Conservation (phyloP, 2,797 vertebrate genomes). For the Leuciscus waleckii region DNA sequence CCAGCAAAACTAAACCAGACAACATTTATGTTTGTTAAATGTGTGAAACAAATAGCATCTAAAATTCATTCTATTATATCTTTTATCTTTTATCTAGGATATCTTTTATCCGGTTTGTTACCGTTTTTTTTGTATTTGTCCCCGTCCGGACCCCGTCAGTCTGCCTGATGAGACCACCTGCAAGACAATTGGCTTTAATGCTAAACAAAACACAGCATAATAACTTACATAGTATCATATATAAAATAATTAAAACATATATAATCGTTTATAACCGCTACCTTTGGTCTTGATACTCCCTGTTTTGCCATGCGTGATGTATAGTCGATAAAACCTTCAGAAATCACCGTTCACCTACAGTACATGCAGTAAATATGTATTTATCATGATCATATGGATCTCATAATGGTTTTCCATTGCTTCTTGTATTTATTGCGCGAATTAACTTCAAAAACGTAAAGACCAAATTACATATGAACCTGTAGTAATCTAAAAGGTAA, state of each 20-base stretch:
- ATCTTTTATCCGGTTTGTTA: slow-evolving; percentile 66
- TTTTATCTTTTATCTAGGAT: not conserved
- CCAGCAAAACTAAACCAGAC: slow-evolving; percentile 67
- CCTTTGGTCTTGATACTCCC: slow-evolving; percentile 57
- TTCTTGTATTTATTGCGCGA: not conserved
- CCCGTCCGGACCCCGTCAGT: slow-evolving; percentile 71
- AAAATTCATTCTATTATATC: not conserved
- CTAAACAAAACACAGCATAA: not conserved
- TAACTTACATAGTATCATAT: not conserved
- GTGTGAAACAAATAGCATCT: not conserved
- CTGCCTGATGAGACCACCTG: slow-evolving; percentile 87
- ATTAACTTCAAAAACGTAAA: not conserved
- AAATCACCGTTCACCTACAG: not conserved
- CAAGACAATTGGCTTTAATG: not conserved
- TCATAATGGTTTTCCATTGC: not conserved
- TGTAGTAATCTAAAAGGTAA: not conserved
- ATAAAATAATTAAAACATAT: not conserved
- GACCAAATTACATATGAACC: not conserved
- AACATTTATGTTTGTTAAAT: not conserved
- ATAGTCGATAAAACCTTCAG: not conserved
- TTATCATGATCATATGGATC: not conserved
- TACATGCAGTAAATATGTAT: not conserved
- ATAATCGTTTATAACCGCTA: slow-evolving; percentile 7
- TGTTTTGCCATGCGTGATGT: slow-evolving; percentile 57
- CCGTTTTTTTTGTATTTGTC: slow-evolving; percentile 74